These are phyloP conservation scores for Laspeyria flexula DNA, from an alignment of 2,888 invertebrate species.

Conservation along the genomic window DNA sequence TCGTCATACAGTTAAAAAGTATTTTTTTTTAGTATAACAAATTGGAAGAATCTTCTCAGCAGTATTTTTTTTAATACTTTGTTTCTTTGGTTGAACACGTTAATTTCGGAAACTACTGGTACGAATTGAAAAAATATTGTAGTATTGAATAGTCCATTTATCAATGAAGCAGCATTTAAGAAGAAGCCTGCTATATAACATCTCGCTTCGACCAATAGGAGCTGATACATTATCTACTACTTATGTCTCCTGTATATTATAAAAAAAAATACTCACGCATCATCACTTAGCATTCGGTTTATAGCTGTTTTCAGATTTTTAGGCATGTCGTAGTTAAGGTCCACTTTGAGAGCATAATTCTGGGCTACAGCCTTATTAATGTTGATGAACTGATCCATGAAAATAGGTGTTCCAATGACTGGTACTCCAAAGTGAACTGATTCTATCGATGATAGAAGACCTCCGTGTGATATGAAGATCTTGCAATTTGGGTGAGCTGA, in stretches of 20 bases:
- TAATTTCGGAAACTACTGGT: too few relatives aligned
- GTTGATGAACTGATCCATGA: constrained; percentile 65
- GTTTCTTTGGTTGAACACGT: too few relatives aligned
- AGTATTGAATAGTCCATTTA: too few relatives aligned
- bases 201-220: too few relatives aligned
- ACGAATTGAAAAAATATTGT: too few relatives aligned
- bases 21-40: too few relatives aligned
- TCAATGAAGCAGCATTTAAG: too few relatives aligned
- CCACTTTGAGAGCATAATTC: constrained; percentile 56
- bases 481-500: constrained; percentile 42
- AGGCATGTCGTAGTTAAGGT: constrained; percentile 47
- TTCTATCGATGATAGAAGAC: constrained; percentile 59
- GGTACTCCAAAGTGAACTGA: constrained; percentile 62
- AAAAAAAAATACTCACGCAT: constrained; percentile 1
- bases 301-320: constrained; percentile 53
- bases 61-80: too few relatives aligned
- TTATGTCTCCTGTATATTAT: neutral
- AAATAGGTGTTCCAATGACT: constrained; percentile 58
- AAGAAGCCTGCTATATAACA: too few relatives aligned
- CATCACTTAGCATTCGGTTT: constrained; percentile 45
- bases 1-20: too few relatives aligned
- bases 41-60: too few relatives aligned
- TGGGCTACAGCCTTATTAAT: constrained; percentile 54
- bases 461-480: constrained; percentile 61
- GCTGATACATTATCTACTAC: too few relatives aligned